Evolutionary conservation across 2,888 invertebrate species (phyloP).

Genomic region (Philopedon plagiatum): DNA sequence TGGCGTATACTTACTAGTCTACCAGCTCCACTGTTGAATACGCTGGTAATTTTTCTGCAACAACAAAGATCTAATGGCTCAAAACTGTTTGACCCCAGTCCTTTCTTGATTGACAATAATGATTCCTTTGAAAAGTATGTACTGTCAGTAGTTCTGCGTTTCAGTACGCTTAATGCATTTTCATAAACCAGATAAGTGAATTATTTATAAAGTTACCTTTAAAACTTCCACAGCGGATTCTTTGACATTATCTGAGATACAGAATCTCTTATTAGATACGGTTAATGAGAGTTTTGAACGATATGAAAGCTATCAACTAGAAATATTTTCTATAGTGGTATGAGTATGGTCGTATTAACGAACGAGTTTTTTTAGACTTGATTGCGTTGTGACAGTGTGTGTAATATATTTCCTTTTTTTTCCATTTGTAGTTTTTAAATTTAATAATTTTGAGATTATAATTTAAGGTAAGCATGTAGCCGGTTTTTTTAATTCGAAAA

Average conservation of each 20-base stretch:
- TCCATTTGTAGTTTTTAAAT: too few species aligned
- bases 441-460: too few species aligned
- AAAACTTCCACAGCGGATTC: slow-evolving; percentile 43
- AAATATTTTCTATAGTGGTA: slow-evolving; percentile 24
- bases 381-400: not conserved
- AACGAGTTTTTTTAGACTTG: not conserved
- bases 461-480: too few species aligned
- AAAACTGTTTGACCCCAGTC: slow-evolving; percentile 46
- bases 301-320: slow-evolving; percentile 39
- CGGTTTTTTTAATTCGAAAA: too few species aligned
- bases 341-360: not conserved
- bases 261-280: slow-evolving; percentile 44
- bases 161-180: slow-evolving; percentile 44
- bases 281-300: slow-evolving; percentile 40
- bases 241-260: slow-evolving; percentile 40
- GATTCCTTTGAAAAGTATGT: slow-evolving; percentile 34
- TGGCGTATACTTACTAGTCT: not conserved
- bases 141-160: slow-evolving; percentile 24
- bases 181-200: slow-evolving; percentile 48
- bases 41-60: not conserved
- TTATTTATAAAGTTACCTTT: slow-evolving; percentile 48
- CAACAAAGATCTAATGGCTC: slow-evolving; percentile 37
- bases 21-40: not conserved
- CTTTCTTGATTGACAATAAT: slow-evolving; percentile 38
- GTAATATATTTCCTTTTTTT: not conserved